A percentile compares a stretch with the other conserved stretches of the same genome.
Evolutionary conservation across 2,888 invertebrate genomes (phyloP).

Genomic region (Lycophotia porphyrea): DNA sequence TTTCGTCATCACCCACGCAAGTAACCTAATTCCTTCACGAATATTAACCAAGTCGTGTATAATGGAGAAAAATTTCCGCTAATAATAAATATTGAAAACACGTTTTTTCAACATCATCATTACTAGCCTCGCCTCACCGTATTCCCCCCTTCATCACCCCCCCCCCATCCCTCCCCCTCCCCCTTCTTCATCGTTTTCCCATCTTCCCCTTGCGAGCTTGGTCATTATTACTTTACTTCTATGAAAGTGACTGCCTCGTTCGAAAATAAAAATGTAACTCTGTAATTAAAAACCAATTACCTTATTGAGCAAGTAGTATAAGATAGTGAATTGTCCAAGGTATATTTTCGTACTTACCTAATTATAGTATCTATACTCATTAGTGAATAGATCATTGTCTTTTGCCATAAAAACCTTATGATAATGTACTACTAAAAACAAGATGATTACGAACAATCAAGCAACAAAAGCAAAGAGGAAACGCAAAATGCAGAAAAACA

Average conservation of each 20-base stretch:
- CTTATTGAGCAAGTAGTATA: neutral
- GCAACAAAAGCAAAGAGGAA: constrained; percentile 28
- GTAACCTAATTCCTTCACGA: neutral
- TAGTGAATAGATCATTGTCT: neutral
- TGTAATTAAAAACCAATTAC: neutral
- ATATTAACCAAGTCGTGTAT: neutral
- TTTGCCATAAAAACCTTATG: neutral
- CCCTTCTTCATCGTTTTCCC: too few species aligned
- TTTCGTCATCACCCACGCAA: constrained; percentile 4
- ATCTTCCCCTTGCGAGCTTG: too few species aligned
- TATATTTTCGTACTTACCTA: neutral
- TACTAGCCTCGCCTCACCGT: neutral
- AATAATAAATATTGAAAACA: neutral
- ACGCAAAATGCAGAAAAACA: constrained; percentile 12
- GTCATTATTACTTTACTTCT: too few species aligned
- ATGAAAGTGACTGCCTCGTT: too few species aligned
- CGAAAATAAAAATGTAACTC: neutral
- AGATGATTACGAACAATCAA: neutral
- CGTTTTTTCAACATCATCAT: neutral
- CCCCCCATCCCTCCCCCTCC: too few species aligned
- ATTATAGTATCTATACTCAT: neutral
- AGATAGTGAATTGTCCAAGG: neutral
- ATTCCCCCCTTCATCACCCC: too few species aligned
- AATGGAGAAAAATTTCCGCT: neutral
- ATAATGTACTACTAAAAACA: constrained; percentile 12